A percentile compares a stretch with the other conserved stretches of the same genome.
Conservation (phyloP, 2,113 vertebrate species). For the Manacus vitellinus region DNA sequence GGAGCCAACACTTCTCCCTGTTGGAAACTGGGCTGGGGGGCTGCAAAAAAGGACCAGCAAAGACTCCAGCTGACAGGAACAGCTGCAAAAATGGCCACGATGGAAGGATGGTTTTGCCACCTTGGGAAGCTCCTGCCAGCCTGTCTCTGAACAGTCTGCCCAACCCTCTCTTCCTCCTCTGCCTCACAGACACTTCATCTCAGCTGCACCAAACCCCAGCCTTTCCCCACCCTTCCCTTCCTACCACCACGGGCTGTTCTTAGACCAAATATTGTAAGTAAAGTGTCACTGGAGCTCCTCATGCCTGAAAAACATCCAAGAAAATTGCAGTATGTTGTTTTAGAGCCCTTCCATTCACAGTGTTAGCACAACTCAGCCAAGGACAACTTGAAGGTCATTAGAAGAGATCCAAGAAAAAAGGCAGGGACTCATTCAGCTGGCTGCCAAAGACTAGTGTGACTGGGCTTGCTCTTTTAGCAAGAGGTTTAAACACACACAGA, state of each 20-base stretch:
- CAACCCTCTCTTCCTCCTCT: not conserved
- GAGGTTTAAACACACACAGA: not conserved
- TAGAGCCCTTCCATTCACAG: not conserved
- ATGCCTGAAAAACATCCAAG: not conserved
- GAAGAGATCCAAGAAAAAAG: not conserved
- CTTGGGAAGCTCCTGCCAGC: not conserved
- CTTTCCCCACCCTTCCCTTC: not conserved
- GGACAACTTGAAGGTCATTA: conserved; percentile 13
- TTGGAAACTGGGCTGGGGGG: not conserved
- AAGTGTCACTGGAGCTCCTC: not conserved
- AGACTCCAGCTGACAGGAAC: not conserved
- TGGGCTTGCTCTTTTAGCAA: not conserved
- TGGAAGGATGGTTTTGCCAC: not conserved
- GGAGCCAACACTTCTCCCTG: not conserved
- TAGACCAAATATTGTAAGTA: not conserved
- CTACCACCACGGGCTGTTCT: not conserved
- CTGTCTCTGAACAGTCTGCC: not conserved
- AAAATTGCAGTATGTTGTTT: not conserved
- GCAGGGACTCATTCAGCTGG: not conserved
- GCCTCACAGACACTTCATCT: not conserved
- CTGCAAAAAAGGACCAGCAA: not conserved
- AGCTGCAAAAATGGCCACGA: not conserved
- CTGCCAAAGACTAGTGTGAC: not conserved
- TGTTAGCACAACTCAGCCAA: not conserved
- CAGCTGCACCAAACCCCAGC: not conserved